phyloP scores from a whole-genome alignment of 2,888 invertebrate species.

The Hydrotaea cyrtoneurina region DNA sequence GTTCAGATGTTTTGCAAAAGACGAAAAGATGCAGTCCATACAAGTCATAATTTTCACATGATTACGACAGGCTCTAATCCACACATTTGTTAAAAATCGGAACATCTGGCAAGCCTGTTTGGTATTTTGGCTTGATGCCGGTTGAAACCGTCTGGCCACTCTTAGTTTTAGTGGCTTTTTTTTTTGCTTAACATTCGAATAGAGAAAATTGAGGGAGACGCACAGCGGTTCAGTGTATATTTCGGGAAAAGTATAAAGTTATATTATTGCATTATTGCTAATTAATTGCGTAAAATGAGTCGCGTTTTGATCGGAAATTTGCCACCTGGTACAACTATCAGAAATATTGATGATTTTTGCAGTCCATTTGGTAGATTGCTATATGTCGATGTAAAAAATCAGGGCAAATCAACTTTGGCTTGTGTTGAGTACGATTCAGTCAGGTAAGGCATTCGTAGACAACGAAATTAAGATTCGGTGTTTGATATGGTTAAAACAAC shows the following conservation, averaged over 20 bases:
- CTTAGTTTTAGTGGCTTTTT: too few relatives aligned
- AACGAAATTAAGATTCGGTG: neutral
- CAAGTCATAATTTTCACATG: too few relatives aligned
- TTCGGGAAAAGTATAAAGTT: too few relatives aligned
- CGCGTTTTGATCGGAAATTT: conserved; percentile 60
- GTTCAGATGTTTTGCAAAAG: too few relatives aligned
- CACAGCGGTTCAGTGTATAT: too few relatives aligned
- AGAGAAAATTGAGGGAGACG: conserved; percentile 11
- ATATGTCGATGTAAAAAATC: conserved; percentile 59
- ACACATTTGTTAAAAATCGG: too few relatives aligned
- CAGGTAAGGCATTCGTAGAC: conserved; percentile 34
- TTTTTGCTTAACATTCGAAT: neutral
- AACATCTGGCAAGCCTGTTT: too few relatives aligned
- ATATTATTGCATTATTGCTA: too few relatives aligned
- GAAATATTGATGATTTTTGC: conserved; percentile 61
- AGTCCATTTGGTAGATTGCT: conserved; percentile 56
- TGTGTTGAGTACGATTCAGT: conserved; percentile 54
- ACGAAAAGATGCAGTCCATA: too few relatives aligned
- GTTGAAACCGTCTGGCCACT: too few relatives aligned
- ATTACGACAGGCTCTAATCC: too few relatives aligned
- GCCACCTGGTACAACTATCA: conserved; percentile 61
- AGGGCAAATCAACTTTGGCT: conserved; percentile 47
- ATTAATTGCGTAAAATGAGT: conserved; percentile 33
- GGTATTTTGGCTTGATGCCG: too few relatives aligned
- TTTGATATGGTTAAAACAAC: conserved; percentile 28